Evolutionary conservation across 2,888 invertebrate genomes (phyloP).

Genomic region (Xestia c-nigrum): DNA sequence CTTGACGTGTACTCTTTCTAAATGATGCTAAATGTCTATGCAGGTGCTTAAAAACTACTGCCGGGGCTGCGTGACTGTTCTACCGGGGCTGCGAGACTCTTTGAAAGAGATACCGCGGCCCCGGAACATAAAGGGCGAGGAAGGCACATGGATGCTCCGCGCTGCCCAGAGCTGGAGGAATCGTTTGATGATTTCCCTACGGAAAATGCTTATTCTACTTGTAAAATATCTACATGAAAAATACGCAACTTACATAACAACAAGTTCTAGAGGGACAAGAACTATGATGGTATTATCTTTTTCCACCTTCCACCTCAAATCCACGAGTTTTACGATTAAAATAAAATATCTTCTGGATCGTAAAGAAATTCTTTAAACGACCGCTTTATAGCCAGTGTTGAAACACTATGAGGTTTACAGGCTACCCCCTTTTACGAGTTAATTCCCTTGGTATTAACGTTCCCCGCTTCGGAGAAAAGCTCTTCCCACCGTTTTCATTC

Average conservation of each 20-base stretch:
- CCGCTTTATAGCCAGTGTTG: conserved; percentile 56
- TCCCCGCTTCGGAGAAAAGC: conserved; percentile 11
- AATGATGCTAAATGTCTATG: neutral
- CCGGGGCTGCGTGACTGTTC: no score
- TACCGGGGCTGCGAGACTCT: no score
- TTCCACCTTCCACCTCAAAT: neutral
- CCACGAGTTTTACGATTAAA: conserved; percentile 30
- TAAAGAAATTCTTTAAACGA: conserved; percentile 60
- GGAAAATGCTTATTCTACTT: no score
- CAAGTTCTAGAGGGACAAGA: neutral
- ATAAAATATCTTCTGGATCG: conserved; percentile 57
- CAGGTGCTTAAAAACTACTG: neutral
- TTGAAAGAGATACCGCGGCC: no score
- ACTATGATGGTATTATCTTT: neutral
- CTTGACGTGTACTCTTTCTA: neutral
- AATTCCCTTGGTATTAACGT: conserved; percentile 58
- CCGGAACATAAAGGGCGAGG: no score
- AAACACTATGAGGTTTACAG: conserved; percentile 52
- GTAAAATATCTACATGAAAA: neutral
- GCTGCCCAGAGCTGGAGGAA: no score
- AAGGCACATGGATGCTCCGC: no score
- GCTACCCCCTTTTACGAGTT: conserved; percentile 56
- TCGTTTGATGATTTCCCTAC: no score
- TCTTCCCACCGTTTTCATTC: conserved; percentile 15
- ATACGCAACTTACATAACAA: neutral